Conservation (phyloP, 2,888 invertebrate genomes). For the Eilema caniola region DNA sequence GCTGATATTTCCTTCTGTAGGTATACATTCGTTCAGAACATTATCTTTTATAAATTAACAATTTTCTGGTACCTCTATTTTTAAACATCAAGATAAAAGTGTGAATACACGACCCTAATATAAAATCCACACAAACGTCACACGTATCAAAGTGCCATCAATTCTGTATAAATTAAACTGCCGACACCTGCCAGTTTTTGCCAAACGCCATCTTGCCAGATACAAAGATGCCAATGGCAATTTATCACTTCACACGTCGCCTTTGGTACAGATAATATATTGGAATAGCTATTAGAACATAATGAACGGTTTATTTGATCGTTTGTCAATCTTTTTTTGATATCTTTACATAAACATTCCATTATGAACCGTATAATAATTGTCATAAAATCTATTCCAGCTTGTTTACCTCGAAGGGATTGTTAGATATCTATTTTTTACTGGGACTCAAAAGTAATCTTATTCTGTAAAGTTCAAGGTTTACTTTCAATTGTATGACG, state of each 20-base stretch:
- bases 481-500: conserved; percentile 18
- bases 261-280: conserved; percentile 81
- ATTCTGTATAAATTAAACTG: conserved; percentile 62
- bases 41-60: neutral
- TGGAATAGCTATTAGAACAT: conserved; percentile 78
- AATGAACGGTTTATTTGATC: conserved; percentile 78
- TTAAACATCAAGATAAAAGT: conserved; percentile 4
- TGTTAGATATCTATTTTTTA: neutral
- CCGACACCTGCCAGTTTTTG: conserved; percentile 72
- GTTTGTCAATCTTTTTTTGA: conserved; percentile 75
- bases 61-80: neutral
- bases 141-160: conserved; percentile 45
- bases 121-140: conserved; percentile 49
- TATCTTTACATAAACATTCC: neutral
- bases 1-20: no score
- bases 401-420: neutral
- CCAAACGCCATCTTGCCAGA: conserved; percentile 51
- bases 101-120: conserved; percentile 44
- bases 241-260: conserved; percentile 76
- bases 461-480: conserved; percentile 32
- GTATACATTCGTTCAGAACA: neutral
- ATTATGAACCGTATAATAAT: neutral
- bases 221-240: conserved; percentile 71
- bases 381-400: conserved; percentile 1
- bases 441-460: neutral